Evolutionary conservation across 1,140 invertebrate genomes (phyloP).

Genomic region (Caenorhabditis elegans): DNA sequence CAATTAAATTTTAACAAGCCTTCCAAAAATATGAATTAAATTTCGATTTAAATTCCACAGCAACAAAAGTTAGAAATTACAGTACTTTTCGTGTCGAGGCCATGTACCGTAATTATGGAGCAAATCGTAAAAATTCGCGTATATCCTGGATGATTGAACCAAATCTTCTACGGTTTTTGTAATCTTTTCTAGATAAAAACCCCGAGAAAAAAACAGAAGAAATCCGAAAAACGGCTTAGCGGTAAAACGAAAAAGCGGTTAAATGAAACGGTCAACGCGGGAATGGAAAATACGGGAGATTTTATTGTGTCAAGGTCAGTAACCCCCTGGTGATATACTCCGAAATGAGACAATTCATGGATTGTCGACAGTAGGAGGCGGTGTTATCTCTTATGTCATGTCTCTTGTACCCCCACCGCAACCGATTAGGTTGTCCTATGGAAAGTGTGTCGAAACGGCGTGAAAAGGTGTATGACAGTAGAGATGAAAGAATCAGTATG

Average conservation of each 20-base stretch:
- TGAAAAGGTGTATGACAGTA: too few relatives aligned
- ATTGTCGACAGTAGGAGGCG: neutral
- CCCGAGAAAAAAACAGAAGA: neutral
- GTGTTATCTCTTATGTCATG: neutral
- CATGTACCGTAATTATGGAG: too few relatives aligned
- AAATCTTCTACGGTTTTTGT: too few relatives aligned
- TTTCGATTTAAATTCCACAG: too few relatives aligned
- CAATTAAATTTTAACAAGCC: too few relatives aligned
- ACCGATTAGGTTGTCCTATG: neutral
- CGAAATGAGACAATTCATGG: constrained; percentile 1
- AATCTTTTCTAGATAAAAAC: too few relatives aligned
- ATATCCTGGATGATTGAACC: too few relatives aligned
- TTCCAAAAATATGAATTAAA: too few relatives aligned
- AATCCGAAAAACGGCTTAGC: neutral
- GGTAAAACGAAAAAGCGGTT: neutral
- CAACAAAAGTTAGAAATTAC: too few relatives aligned
- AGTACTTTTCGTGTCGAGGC: too few relatives aligned
- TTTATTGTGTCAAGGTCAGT: constrained; percentile 3
- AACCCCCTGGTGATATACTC: neutral
- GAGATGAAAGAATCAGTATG: too few relatives aligned
- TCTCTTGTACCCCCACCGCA: neutral
- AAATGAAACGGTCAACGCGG: neutral
- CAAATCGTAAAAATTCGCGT: too few relatives aligned
- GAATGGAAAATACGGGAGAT: neutral
- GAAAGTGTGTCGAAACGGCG: neutral